These are phyloP conservation scores for Myanophis thanlyinensis DNA, from an alignment of 2,113 vertebrate species.

Conservation along the genomic window DNA sequence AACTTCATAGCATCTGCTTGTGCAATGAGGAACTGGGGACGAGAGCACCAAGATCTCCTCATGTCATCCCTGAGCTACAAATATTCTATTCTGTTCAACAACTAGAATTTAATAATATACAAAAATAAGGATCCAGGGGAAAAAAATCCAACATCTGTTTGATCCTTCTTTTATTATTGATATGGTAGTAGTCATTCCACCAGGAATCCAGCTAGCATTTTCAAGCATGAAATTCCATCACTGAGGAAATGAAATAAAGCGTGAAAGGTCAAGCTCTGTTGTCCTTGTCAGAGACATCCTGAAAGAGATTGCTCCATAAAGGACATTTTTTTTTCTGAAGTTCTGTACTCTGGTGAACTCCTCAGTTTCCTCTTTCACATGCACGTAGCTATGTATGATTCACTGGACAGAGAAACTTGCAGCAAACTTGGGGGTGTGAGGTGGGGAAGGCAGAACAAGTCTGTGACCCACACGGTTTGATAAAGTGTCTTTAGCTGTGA, in stretches of 20 bases:
- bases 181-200: neutral
- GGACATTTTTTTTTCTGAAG: neutral
- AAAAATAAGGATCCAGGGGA: neutral
- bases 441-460: neutral
- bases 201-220: neutral
- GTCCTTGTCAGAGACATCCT: conserved; percentile 36
- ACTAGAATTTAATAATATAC: neutral
- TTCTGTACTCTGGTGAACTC: conserved; percentile 20
- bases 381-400: neutral
- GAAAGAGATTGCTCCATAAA: conserved; percentile 26
- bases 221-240: conserved; percentile 24
- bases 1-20: no score
- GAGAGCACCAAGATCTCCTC: no score
- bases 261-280: neutral
- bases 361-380: neutral
- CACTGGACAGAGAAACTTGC: neutral
- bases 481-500: neutral
- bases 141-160: neutral
- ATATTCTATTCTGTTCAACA: neutral
- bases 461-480: neutral
- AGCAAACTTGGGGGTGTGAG: neutral
- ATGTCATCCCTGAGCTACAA: no score
- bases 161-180: neutral
- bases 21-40: no score
- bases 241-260: conserved; percentile 26